phyloP scores from a whole-genome alignment of 2,797 vertebrate genomes.

The Paguma larvata region DNA sequence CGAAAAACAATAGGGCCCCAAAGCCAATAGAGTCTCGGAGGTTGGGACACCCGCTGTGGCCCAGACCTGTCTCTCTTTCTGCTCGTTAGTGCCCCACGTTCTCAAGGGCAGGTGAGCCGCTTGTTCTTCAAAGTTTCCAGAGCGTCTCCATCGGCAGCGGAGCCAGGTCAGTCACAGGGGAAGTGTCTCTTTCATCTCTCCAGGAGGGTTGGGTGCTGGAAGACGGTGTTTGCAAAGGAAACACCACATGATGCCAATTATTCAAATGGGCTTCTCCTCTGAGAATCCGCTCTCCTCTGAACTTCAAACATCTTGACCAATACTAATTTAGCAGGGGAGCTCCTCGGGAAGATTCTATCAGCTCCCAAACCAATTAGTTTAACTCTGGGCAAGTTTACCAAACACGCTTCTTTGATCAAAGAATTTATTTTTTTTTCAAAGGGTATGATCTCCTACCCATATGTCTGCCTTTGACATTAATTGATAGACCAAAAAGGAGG shows the following conservation, averaged over 20 bases:
- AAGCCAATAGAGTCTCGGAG: accelerated
- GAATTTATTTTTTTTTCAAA: constrained; percentile 58
- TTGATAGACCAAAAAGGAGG: neutral
- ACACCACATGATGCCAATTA: constrained; percentile 65
- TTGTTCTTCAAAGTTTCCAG: constrained; percentile 3
- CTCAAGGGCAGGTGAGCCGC: neutral
- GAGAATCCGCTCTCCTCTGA: constrained; percentile 66
- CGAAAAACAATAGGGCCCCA: neutral
- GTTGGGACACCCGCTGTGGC: accelerated
- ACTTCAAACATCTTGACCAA: constrained; percentile 82
- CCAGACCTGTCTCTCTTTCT: neutral
- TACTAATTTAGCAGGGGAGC: constrained; percentile 60
- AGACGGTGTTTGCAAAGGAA: neutral
- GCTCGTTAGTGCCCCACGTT: neutral
- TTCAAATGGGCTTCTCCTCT: constrained; percentile 64
- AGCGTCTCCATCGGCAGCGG: neutral
- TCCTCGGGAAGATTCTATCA: constrained; percentile 74
- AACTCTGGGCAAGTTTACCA: constrained; percentile 78
- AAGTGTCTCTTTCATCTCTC: constrained; percentile 74
- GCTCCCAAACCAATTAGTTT: constrained; percentile 76
- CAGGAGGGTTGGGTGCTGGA: constrained; percentile 58
- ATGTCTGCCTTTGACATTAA: constrained; percentile 38
- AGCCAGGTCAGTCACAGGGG: neutral
- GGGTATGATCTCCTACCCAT: neutral
- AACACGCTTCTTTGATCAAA: constrained; percentile 80